Percentiles rank a stretch among this genome's conserved stretches.
phyloP scores from a whole-genome alignment of 2,797 vertebrate genomes.

The Rhincodon typus region DNA sequence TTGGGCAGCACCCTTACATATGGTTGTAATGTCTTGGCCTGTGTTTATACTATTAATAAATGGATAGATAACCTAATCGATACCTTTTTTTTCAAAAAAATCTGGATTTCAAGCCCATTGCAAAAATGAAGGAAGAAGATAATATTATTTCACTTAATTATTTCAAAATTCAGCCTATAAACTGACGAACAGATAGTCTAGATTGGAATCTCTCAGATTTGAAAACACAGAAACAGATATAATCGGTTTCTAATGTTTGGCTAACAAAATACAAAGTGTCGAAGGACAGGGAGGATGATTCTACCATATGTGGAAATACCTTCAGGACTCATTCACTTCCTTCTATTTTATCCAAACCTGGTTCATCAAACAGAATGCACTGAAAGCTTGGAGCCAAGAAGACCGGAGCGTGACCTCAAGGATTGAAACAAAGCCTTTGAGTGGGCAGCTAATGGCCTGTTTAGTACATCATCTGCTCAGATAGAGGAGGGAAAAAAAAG shows the following conservation, averaged over 20 bases:
- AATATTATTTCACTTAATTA: not conserved
- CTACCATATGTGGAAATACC: conserved; percentile 43
- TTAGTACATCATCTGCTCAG: conserved; percentile 64
- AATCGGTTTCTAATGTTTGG: too few relatives aligned
- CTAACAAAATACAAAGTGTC: not conserved
- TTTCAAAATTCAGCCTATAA: not conserved
- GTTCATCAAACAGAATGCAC: conserved; percentile 54
- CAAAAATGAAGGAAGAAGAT: not conserved
- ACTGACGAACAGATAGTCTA: not conserved
- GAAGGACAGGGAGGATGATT: too few relatives aligned
- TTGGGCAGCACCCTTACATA: not conserved
- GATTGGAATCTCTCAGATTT: not conserved
- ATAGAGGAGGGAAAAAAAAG: conserved; percentile 49
- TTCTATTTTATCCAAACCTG: conserved; percentile 43
- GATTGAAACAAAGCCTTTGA: conserved; percentile 70
- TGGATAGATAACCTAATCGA: too few relatives aligned
- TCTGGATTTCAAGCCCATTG: not conserved
- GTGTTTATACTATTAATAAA: not conserved
- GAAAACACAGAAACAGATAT: not conserved
- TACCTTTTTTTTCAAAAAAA: not conserved
- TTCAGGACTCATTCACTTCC: conserved; percentile 47
- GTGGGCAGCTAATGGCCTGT: conserved; percentile 62
- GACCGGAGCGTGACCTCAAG: conserved; percentile 58
- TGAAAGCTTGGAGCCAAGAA: conserved; percentile 55
- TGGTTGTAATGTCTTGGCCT: not conserved